Base-by-base conservation (phyloP, 2,113 vertebrate genomes). In the Lutjanus erythropterus region DNA sequence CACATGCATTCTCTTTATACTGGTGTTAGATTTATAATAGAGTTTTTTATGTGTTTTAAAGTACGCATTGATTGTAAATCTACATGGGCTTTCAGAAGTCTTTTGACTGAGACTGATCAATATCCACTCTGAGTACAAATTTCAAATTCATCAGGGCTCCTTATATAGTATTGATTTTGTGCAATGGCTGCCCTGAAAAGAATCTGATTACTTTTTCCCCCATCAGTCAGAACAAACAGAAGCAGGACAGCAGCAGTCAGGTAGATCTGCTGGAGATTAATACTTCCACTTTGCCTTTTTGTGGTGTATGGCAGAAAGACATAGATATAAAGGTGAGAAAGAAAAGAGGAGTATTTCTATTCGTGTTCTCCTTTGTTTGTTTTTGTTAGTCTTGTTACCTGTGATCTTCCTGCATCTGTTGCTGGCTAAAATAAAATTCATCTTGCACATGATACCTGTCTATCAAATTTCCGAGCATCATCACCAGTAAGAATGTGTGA, bases 151-250 rank as follows among this genome's bases (percentile, higher is more conserved):
- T 94, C 92, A 93, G 71, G 80, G 64, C 84, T 90, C 71, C 90
- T 95, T 93, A 94, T 94, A 84, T 87, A 15, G 52, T 93, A 95
- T 95, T 95, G 95, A 95, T 95, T 92, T 92, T 88, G 76, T 88
- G 80, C 82, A 84, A 53, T 64, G 56, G 89, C 85, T 80, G 84
- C 74, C 68, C 70, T 88, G 75, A 91, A 92, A 93, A 85, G 88
- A 87, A 90, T 93, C 83, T 37, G 90, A 92, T 93, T 91, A 86
- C 74, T 87, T 80, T 75, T 71, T 37, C 39, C 50, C 49, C 82
- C 71, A 78, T 85, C 80, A 55, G 70, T 78, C 79, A 75, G 82
- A 89, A 86, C 86, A 86, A 93, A 91, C 78, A 85, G 68, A 41
- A 33, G 65, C 71, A 14, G 41, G 50, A 66, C 29, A 59, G 47